Conservation (phyloP, 2,888 invertebrate genomes). For the Tiliacea citrago region DNA sequence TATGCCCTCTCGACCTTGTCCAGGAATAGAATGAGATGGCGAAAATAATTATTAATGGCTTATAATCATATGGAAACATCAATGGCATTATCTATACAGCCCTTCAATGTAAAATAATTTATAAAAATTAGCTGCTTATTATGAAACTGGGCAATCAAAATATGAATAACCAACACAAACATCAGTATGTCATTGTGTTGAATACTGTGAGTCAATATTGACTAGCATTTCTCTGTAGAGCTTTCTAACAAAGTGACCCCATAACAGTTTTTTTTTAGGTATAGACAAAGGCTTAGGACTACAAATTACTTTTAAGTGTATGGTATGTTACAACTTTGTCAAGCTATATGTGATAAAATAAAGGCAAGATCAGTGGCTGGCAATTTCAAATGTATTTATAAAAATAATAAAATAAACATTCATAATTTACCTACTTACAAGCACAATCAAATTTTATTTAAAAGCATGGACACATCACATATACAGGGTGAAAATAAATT, state of each 20-base stretch:
- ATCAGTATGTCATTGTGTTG: neutral
- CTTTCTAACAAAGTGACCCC: neutral
- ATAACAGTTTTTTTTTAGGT: neutral
- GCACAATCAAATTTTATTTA: neutral
- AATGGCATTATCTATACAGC: slow-evolving; percentile 9
- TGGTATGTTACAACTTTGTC: neutral
- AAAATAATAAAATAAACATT: neutral
- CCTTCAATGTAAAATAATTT: neutral
- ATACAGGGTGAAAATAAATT: neutral
- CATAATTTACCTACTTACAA: neutral
- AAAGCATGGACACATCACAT: neutral
- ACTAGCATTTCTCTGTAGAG: neutral
- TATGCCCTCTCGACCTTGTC: neutral
- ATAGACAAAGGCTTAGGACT: neutral
- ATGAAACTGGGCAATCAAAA: slow-evolving; percentile 8
- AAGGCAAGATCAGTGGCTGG: neutral
- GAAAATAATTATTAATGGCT: too few species aligned
- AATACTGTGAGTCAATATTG: neutral
- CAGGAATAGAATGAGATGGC: neutral
- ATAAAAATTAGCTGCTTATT: neutral
- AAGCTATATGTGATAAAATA: neutral
- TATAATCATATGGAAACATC: neutral
- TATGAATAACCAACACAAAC: neutral
- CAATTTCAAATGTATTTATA: neutral
- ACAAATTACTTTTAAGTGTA: neutral